Percentiles rank a stretch among this genome's conserved stretches.
phyloP scores from a whole-genome alignment of 2,797 vertebrate genomes.

The Botia almorhae region DNA sequence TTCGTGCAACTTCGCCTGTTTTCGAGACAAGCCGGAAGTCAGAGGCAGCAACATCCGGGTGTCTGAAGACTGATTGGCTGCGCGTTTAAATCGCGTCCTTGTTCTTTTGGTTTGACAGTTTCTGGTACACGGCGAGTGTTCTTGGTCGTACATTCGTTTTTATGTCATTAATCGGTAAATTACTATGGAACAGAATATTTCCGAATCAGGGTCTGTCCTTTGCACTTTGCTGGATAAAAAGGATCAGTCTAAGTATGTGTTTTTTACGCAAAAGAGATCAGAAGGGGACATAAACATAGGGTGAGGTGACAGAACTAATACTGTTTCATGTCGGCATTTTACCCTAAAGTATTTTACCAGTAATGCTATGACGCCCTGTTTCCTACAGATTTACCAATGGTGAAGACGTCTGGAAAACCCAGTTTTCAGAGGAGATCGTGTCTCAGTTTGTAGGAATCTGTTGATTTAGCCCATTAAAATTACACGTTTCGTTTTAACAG shows the following conservation, averaged over 20 bases:
- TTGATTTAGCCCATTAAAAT: background rate
- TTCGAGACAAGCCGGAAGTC: slow-evolving; percentile 15
- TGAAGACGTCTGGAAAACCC: slow-evolving; percentile 71
- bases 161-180: background rate
- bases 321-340: background rate
- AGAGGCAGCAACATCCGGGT: slow-evolving; percentile 33
- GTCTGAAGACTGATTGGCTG: background rate
- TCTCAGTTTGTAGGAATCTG: slow-evolving; percentile 65
- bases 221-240: slow-evolving; percentile 67
- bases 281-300: slow-evolving; percentile 60
- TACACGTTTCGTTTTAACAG: background rate
- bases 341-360: background rate
- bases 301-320: slow-evolving; percentile 62
- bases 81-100: slow-evolving; percentile 20
- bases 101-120: background rate
- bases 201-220: slow-evolving; percentile 36
- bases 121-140: background rate
- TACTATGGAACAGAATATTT: slow-evolving; percentile 40
- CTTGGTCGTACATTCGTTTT: background rate
- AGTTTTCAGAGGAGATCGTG: slow-evolving; percentile 63
- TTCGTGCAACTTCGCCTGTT: background rate
- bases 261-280: slow-evolving; percentile 61
- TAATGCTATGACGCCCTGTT: background rate
- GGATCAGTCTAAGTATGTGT: slow-evolving; percentile 64
- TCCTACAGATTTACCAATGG: slow-evolving; percentile 73